Base-by-base conservation (phyloP, 2,797 vertebrate genomes). In the Aeoliscus strigatus region DNA sequence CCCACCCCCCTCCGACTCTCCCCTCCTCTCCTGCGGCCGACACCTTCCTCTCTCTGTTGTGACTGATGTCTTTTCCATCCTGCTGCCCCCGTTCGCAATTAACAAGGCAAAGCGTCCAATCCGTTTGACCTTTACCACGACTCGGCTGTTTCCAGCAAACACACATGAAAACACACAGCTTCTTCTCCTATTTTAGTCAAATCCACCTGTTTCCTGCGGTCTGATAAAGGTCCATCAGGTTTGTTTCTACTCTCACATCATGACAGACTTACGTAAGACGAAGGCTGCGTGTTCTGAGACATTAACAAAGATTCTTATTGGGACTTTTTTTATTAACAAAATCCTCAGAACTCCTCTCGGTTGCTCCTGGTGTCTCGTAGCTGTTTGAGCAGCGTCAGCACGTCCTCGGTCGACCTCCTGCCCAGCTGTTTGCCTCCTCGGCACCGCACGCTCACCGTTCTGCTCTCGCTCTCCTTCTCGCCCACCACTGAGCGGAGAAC, bases 361-460 rank as follows among this genome's bases (percentile, higher is more conserved):
- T 90, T 87, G 46, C 84, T 83, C 62, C 85, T 75, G 40, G 42
- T 9, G 26, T 86, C 78, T 61, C 83, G 73, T 4, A 94, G 86
- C 30, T 82, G 77, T 5, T 8, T 64, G 53, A 96, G 86, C 27
- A 86, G 76, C 14, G 32, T 48, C 56, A 92, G 79, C 7, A 86
- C 83, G 34, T 81, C 80, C 0, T 71, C 33, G 9, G 87, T 34
- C 1, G 46, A 51, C 38, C 70, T 71, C 55, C 86, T 88, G 0
- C 93, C 93, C 0, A 91, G 81, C 34, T 79, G 90, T 18, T 66
- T 83, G 6, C 86, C 86, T 9, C 83, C 80, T 50, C 94, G 84
- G 7, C 80, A 90, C 18, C 93, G 85, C 9, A 95, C 39, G 7
- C 70, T 94, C 44, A 94, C 92, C 0, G 88, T 88, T 17, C 72